Base-by-base conservation (phyloP, 2,797 vertebrate species). In the Channallabes apus region DNA sequence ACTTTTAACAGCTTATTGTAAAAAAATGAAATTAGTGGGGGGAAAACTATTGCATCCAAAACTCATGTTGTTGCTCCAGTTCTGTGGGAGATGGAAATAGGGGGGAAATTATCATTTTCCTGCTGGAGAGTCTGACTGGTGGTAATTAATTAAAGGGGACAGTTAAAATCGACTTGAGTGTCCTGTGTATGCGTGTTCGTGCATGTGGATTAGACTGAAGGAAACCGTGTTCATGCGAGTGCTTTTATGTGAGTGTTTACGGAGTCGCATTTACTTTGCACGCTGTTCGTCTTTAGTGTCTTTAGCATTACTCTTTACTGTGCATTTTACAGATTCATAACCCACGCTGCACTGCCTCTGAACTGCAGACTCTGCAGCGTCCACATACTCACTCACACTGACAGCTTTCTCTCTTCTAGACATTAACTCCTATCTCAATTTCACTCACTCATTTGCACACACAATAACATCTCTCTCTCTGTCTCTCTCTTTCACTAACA, bases 181-280 rank as follows among this genome's bases (percentile, higher is more conserved):
- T 51, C 32, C 65, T 38, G 58, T 35, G 77, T 64, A 11, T 22
- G 32, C 15, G 64, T 62, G 78, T 71, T n/a, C 75, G 88, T 85
- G 41, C n/a, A 11, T 46, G 73, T 87, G 69, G 32, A 32, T 35
- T 38, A 71, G 84, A 90, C 90, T 89, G 87, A 86, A 88, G 88
- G 67, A 62, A 22, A 38, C 38, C 22, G 1, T 83, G 59, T 61
- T 15, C 64, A 17, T 85, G 65, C 56, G 64, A 68, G 46, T 51
- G 68, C 75, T 59, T 85, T 71, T 24, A 24, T 41, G 14, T 6
- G 12, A 51, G 38, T 3, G 71, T 73, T 51, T 73, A 73, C 79
- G 84, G 84, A 84, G 82, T 80, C 84, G 46, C 62, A 82, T 41
- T 86, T 73, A 81, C 86, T 87, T 89, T 84, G 86, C 72, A 87